Conservation (phyloP, 64 coral and sea anemone species). For the Anthopleura sola region DNA sequence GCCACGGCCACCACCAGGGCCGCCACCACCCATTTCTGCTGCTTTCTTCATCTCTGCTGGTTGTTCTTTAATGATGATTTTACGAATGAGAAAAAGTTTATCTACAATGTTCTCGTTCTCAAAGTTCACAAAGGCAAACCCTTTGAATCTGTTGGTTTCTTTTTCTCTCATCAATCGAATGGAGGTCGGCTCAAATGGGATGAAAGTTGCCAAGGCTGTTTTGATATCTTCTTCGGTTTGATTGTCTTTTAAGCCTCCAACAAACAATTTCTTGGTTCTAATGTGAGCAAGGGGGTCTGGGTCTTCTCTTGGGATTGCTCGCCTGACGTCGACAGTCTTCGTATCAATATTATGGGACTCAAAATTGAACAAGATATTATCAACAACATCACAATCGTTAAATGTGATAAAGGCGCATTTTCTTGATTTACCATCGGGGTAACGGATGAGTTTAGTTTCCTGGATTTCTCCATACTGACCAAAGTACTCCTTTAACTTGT, state of each 20-base stretch:
- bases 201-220: slow-evolving; percentile 49
- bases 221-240: slow-evolving; percentile 40
- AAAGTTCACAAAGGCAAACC: slow-evolving; percentile 77
- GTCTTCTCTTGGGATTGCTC: slow-evolving; percentile 90
- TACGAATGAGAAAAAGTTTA: slow-evolving; percentile 73
- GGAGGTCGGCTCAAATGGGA: slow-evolving; percentile 33
- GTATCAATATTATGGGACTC: slow-evolving; percentile 62
- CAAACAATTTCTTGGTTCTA: slow-evolving; percentile 83
- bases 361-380: slow-evolving; percentile 46
- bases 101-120: slow-evolving; percentile 84
- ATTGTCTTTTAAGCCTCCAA: slow-evolving; percentile 72
- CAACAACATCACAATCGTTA: slow-evolving; percentile 43
- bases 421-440: slow-evolving; percentile 41
- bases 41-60: slow-evolving; percentile 91
- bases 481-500: slow-evolving; percentile 52
- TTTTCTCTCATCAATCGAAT: slow-evolving; percentile 65
- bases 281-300: slow-evolving; percentile 54
- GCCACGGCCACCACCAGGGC: slow-evolving; percentile 38
- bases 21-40: slow-evolving; percentile 56
- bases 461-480: slow-evolving; percentile 46
- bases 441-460: slow-evolving; percentile 42
- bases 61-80: slow-evolving; percentile 30
- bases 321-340: slow-evolving; percentile 50
- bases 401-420: slow-evolving; percentile 72
- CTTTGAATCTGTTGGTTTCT: slow-evolving; percentile 53